A percentile compares a stretch with the other conserved stretches of the same genome.
Evolutionary conservation across 2,797 vertebrate species (phyloP).

Genomic region (Jordanella pulchra): DNA sequence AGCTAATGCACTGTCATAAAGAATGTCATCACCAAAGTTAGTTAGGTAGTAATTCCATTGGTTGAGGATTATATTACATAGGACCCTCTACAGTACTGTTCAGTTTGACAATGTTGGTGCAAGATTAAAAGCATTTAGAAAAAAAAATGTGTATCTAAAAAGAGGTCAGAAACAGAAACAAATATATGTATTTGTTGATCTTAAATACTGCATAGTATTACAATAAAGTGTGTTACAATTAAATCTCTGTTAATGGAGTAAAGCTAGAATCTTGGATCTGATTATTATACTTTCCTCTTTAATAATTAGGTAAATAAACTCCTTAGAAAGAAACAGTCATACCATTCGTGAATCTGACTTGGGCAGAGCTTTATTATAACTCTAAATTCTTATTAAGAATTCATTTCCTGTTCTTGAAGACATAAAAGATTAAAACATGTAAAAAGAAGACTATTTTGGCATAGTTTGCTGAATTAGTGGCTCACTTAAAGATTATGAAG

Average conservation of each 20-base stretch:
- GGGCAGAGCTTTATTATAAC: slow-evolving; percentile 8
- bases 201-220: not conserved
- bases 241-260: not conserved
- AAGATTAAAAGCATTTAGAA: not conserved
- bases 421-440: slow-evolving; percentile 51
- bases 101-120: not conserved
- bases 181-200: not conserved
- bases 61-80: too few species aligned
- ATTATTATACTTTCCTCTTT: not conserved
- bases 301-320: not conserved
- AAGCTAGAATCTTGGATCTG: not conserved
- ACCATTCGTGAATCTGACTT: not conserved
- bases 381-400: slow-evolving; percentile 25
- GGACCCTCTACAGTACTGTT: too few species aligned
- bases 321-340: not conserved
- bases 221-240: not conserved
- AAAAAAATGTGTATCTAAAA: not conserved
- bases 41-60: too few species aligned
- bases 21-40: too few species aligned
- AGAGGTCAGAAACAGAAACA: not conserved
- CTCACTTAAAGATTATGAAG: slow-evolving; percentile 50
- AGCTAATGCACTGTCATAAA: too few species aligned
- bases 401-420: slow-evolving; percentile 49
- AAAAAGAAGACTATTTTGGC: slow-evolving; percentile 36
- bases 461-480: slow-evolving; percentile 31